Conservation (phyloP, 2,113 vertebrate species). For the Machaerirhynchus nigripectus region DNA sequence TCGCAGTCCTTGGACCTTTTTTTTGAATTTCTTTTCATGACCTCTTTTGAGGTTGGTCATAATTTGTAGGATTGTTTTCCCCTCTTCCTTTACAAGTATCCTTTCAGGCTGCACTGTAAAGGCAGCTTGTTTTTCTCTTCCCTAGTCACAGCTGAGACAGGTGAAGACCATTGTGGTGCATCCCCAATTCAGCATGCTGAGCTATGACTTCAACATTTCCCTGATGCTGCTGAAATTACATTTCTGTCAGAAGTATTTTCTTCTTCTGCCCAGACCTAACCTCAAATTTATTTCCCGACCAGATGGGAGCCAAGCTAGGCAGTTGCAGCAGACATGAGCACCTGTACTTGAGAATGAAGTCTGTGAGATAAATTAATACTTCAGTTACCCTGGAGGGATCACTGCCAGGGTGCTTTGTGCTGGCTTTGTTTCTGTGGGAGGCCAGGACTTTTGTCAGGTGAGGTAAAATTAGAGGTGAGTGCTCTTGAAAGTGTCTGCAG, state of each 20-base stretch:
- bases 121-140: neutral
- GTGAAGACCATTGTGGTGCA: neutral
- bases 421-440: neutral
- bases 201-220: neutral
- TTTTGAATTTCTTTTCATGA: neutral
- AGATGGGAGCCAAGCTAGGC: neutral
- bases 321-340: neutral
- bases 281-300: neutral
- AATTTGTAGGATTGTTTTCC: neutral
- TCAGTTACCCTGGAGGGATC: neutral
- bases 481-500: neutral
- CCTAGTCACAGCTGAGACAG: neutral
- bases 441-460: neutral
- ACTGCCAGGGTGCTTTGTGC: neutral
- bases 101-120: neutral
- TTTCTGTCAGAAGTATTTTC: neutral
- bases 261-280: neutral
- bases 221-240: neutral
- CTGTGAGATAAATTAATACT: neutral
- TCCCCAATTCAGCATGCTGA: neutral
- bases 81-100: neutral
- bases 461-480: neutral
- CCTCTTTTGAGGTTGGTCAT: neutral
- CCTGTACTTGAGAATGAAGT: neutral
- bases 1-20: neutral